phyloP scores from a whole-genome alignment of 2,113 vertebrate species.

The Rhinolophus ferrumequinum region DNA sequence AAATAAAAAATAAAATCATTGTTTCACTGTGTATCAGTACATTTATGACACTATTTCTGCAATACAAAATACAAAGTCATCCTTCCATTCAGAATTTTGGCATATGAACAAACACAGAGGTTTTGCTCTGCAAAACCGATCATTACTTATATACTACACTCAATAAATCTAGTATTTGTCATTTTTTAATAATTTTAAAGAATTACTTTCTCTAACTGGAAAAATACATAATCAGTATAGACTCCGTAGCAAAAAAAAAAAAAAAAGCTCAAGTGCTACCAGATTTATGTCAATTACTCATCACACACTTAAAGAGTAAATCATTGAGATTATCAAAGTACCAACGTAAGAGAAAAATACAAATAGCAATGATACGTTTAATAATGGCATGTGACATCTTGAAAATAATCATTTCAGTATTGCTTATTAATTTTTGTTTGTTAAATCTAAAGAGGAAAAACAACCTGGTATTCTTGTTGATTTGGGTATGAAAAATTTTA shows the following conservation, averaged over 20 bases:
- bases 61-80: constrained; percentile 81
- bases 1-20: constrained; percentile 49
- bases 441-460: constrained; percentile 35
- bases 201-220: constrained; percentile 44
- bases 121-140: constrained; percentile 49
- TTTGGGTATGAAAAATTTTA: neutral
- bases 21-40: constrained; percentile 29
- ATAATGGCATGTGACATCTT: neutral
- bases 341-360: constrained; percentile 26
- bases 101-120: constrained; percentile 68
- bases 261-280: constrained; percentile 5
- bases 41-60: constrained; percentile 53
- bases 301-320: constrained; percentile 23
- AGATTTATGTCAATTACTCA: constrained; percentile 23
- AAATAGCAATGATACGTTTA: neutral
- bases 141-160: constrained; percentile 31
- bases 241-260: neutral
- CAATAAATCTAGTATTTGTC: neutral
- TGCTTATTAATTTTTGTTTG: constrained; percentile 10
- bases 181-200: constrained; percentile 40
- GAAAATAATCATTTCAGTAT: constrained; percentile 30
- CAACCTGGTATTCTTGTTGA: neutral
- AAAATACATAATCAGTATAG: constrained; percentile 2
- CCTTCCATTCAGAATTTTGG: constrained; percentile 75
- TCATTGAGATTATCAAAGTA: neutral